These are phyloP conservation scores for Drosophila cognata DNA, from an alignment of 2,888 invertebrate genomes.

Conservation along the genomic window DNA sequence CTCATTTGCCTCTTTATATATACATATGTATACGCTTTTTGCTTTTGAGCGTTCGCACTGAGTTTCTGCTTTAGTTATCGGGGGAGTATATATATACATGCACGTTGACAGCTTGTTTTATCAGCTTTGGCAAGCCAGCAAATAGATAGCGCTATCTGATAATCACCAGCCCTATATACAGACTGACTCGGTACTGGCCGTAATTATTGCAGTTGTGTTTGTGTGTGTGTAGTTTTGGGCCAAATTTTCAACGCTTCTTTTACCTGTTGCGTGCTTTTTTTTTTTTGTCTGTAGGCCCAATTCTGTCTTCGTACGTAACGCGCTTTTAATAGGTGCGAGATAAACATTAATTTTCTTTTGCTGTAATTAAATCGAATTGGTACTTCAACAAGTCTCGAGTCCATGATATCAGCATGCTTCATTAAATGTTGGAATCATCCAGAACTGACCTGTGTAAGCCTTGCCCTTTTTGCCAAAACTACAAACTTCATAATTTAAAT, in stretches of 20 bases:
- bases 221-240: conserved; percentile 58
- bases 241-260: conserved; percentile 48
- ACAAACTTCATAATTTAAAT: neutral
- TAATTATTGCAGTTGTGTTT: conserved; percentile 42
- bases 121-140: conserved; percentile 76
- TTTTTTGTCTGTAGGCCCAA: conserved; percentile 11
- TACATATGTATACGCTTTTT: neutral
- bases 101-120: conserved; percentile 47
- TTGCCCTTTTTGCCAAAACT: neutral
- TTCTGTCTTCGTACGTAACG: conserved; percentile 54
- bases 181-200: conserved; percentile 4
- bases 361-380: conserved; percentile 21
- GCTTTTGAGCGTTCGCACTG: conserved; percentile 21
- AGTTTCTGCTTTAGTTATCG: conserved; percentile 38
- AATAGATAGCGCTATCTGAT: conserved; percentile 66
- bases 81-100: neutral
- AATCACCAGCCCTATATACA: conserved; percentile 36
- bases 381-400: neutral
- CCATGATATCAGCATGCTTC: conserved; percentile 22
- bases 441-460: conserved; percentile 11
- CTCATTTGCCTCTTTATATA: conserved; percentile 44
- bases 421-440: neutral
- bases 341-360: conserved; percentile 13
- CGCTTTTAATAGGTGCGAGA: conserved; percentile 60
- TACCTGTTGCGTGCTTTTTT: conserved; percentile 63